phyloP scores from a whole-genome alignment of 2,113 vertebrate genomes.

The Struthio camelus region DNA sequence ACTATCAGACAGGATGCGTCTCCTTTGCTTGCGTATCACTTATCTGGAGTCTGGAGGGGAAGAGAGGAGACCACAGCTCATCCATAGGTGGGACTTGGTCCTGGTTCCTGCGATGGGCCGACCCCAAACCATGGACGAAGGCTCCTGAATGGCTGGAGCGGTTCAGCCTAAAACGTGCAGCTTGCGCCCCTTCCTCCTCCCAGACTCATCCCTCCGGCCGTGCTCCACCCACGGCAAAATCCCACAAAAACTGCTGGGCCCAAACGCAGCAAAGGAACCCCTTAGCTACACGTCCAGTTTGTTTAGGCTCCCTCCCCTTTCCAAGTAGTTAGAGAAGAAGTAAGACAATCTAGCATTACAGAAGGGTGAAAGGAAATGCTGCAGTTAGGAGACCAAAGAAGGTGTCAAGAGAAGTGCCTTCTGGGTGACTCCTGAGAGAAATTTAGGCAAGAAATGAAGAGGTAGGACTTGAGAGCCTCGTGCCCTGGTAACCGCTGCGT shows the following conservation, averaged over 20 bases:
- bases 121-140: neutral
- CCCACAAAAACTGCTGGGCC: neutral
- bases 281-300: rapidly evolving
- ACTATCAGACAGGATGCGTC: neutral
- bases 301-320: neutral
- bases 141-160: neutral
- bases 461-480: neutral
- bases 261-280: rapidly evolving
- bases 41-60: neutral
- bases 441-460: rapidly evolving
- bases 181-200: neutral
- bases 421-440: neutral
- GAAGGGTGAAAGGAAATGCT: neutral
- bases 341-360: neutral
- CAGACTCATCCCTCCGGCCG: neutral
- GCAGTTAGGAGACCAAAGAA: rapidly evolving
- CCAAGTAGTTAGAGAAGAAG: neutral
- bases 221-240: neutral
- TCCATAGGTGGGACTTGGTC: neutral
- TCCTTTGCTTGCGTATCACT: rapidly evolving
- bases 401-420: neutral
- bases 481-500: rapidly evolving
- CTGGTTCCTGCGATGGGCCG: neutral
- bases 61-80: neutral
- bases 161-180: neutral